Conservation (phyloP, 2,888 invertebrate species). For the Busseola fusca region DNA sequence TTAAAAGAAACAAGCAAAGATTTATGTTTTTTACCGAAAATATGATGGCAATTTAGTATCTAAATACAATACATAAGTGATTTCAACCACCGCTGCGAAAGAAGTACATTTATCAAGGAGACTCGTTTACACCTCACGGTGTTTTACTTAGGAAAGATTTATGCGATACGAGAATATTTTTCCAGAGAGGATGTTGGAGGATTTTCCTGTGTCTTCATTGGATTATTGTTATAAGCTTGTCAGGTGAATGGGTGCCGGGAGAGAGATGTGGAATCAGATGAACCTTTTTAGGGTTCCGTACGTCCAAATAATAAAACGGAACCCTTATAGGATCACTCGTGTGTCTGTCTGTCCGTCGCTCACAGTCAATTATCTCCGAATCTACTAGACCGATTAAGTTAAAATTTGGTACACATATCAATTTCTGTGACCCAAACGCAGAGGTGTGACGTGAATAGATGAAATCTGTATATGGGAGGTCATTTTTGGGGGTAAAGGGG, state of each 20-base stretch:
- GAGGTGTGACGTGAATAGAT: no score
- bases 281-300: background rate
- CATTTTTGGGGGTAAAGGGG: no score
- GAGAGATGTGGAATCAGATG: background rate
- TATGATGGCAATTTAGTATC: slow-evolving; percentile 52
- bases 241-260: background rate
- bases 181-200: background rate
- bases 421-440: no score
- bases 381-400: no score
- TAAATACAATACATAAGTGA: slow-evolving; percentile 55
- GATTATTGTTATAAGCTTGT: slow-evolving; percentile 24
- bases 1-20: slow-evolving; percentile 23
- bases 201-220: slow-evolving; percentile 21
- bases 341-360: no score
- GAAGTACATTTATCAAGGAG: slow-evolving; percentile 58
- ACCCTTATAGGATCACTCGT: no score
- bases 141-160: slow-evolving; percentile 9
- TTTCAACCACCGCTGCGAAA: slow-evolving; percentile 39
- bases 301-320: no score
- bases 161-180: slow-evolving; percentile 5
- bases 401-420: no score
- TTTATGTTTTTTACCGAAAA: slow-evolving; percentile 41
- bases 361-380: no score
- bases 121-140: slow-evolving; percentile 43
- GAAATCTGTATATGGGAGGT: no score